Evolutionary conservation across 2,113 vertebrate genomes (phyloP), one percentile per base, ranked within the genome.

Genomic region (Labrus mixtus): DNA sequence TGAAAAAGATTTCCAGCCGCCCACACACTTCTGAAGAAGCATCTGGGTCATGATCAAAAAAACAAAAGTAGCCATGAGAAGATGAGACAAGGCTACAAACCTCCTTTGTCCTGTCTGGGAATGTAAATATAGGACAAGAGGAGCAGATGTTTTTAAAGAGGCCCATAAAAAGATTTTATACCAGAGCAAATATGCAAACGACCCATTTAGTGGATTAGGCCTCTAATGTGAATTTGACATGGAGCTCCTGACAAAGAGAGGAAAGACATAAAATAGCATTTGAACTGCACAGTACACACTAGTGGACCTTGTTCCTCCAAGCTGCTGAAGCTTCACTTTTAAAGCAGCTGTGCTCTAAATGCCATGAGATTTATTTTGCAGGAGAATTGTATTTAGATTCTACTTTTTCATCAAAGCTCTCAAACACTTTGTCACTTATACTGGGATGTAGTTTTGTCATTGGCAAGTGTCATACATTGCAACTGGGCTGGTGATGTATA

Each of bases 61-160:
- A 82, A 65, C 69, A 76, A 72, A 58, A 50, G 25, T 36, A 22
- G 39, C 36, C 13, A n/a, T 20, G 43, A 64, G 57, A 19, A 69
- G 55, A 85, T 67, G 72, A 61, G 10, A 43, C 22, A 6, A 19
- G 7, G 43, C 53, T 25, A 16, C 66, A 60, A 43, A 61, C 41
- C 57, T 29, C 10, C 25, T 70, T 81, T 83, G 65, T 79, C 76
- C 41, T 48, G 20, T 51, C 50, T 69, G 78, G 76, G 86, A 91
- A 91, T 82, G 68, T 82, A 82, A 88, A 87, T 73, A 78, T 53
- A 85, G 62, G 36, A 76, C 65, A 65, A 76, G 78, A 64, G 29
- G 50, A 83, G 45, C 70, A 81, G 63, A 78, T 85, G 82, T 78
- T 93, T 90, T 68, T 41, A 78, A 80, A 76, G 70, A 20, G 54